These are phyloP conservation scores for Callaeas wilsoni DNA, from an alignment of 2,113 vertebrate genomes.

Conservation along the genomic window DNA sequence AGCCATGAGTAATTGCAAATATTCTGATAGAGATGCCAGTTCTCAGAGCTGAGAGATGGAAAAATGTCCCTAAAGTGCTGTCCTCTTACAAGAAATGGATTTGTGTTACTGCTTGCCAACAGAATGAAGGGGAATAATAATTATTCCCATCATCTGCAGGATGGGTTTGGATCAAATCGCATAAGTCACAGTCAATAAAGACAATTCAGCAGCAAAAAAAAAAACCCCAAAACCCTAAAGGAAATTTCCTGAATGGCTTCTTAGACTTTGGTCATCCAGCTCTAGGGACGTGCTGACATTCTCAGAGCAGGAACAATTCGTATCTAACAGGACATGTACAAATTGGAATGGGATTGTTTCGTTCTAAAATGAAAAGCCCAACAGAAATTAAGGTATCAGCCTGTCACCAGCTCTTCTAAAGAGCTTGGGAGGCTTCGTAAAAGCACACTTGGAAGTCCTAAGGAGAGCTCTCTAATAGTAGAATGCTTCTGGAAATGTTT, in stretches of 20 bases:
- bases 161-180: not conserved
- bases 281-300: not conserved
- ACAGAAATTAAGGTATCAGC: not conserved
- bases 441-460: not conserved
- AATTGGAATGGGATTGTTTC: not conserved
- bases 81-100: constrained; percentile 1
- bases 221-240: not conserved
- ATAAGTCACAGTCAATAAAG: not conserved
- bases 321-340: not conserved
- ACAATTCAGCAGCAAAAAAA: not conserved
- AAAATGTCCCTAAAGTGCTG: not conserved
- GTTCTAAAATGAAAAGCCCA: not conserved
- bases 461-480: not conserved
- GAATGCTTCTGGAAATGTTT: not conserved
- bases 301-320: not conserved
- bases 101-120: not conserved
- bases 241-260: not conserved
- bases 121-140: not conserved
- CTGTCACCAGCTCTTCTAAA: not conserved
- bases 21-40: not conserved
- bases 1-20: not conserved
- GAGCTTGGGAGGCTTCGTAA: not conserved
- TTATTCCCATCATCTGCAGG: not conserved
- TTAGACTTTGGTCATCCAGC: not conserved
- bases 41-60: not conserved